Base-by-base conservation (phyloP, 2,888 invertebrate genomes). In the Criorhina ranunculi region DNA sequence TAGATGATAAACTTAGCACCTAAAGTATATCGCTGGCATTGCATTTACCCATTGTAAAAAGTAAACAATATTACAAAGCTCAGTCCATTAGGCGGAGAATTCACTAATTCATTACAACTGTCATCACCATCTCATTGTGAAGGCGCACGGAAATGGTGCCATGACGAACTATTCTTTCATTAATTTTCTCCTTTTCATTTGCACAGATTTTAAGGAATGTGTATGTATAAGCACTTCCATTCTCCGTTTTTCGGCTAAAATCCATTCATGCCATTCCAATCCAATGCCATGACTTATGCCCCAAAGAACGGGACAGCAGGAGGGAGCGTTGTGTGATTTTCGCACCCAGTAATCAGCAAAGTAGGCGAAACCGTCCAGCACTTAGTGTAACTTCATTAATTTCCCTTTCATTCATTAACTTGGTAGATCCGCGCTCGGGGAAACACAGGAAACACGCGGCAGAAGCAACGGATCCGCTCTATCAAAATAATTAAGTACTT, bases 401-500 rank as follows among this genome's bases (percentile, higher is more conserved):
- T 70, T 70, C 31, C 53, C 77, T 60, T 64, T 55, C 35, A 64
- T 69, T 69, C 69, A 60, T 76, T 67, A 60, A 35, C 53, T 37
- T 24, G 31, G 15, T 2, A 17, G 31, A 55, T 49, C 44, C 49
- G 19, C 19, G 40, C 72, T 42, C 29, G 59, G n/a, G 40, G 53
- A 24, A 24, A 44, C 17, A 12, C 17, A 12, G 40, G 55, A 31
- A 59, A n/a, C 33, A 35, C 57, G 15, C 33, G 11, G 59, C 73
- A 62, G 19, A 66, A 67, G 37, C 53, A 19, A 29, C 60, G 19
- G 31, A n/a, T 60, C 42, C 67, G 19, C 33, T 69, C 51, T 51
- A 69, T 60, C 49, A 60, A 77, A 67, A 77, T 77, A 77, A 77
- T 77, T 60, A 69, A 60, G 67, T 31, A 69, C 60, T 67, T 35